A percentile compares a stretch with the other conserved stretches of the same genome.
These are phyloP conservation scores for Scomber japonicus DNA, from an alignment of 2,113 vertebrate genomes.

Conservation along the genomic window DNA sequence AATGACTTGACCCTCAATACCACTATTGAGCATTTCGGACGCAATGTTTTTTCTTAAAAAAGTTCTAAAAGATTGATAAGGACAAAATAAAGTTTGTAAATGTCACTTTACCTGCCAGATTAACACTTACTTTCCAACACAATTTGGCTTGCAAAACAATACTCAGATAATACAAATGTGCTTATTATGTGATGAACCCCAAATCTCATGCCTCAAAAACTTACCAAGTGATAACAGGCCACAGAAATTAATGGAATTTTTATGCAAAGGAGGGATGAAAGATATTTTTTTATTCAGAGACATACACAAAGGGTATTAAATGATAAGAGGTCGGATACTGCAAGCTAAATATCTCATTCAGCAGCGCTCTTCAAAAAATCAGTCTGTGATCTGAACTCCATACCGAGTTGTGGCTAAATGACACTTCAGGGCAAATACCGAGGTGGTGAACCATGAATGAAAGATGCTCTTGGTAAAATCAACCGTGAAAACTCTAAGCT, in stretches of 20 bases:
- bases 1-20: not conserved
- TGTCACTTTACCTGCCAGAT: not conserved
- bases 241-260: conserved; percentile 61
- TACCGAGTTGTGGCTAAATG: conserved; percentile 49
- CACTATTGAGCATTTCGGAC: not conserved
- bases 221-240: conserved; percentile 22
- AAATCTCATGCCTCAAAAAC: conserved; percentile 42
- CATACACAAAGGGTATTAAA: conserved; percentile 67
- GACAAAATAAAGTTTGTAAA: not conserved
- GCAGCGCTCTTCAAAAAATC: conserved; percentile 46
- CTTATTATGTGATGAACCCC: conserved; percentile 18
- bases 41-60: no score
- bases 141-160: conserved; percentile 17
- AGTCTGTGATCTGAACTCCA: conserved; percentile 48
- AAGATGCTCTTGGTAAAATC: conserved; percentile 20
- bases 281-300: conserved; percentile 52
- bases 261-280: conserved; percentile 52
- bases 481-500: conserved; percentile 10
- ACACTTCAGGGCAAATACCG: conserved; percentile 54
- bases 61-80: no score
- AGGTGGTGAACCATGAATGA: conserved; percentile 49
- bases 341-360: conserved; percentile 44
- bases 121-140: conserved; percentile 14
- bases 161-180: conserved; percentile 25
- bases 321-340: conserved; percentile 62